Conservation (phyloP, 2,888 invertebrate species). For the Andricus quercusramuli region DNA sequence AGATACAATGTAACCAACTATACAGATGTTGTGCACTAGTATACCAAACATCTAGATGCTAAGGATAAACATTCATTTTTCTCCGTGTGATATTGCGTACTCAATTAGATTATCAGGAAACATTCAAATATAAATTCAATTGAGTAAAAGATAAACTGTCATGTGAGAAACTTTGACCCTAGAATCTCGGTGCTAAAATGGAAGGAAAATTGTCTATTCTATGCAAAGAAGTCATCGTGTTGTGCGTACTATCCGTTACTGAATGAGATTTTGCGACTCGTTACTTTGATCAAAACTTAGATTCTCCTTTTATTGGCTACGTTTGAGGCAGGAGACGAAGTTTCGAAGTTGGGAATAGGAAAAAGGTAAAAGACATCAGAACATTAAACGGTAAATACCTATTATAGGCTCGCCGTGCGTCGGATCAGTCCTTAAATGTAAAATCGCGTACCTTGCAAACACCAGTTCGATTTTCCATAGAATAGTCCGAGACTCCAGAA, state of each 20-base stretch:
- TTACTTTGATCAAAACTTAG: conserved; percentile 29
- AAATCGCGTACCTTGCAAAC: background rate
- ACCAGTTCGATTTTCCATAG: conserved; percentile 44
- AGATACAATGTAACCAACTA: too few species aligned
- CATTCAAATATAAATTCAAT: too few species aligned
- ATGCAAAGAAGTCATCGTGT: conserved; percentile 37
- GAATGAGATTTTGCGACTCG: background rate
- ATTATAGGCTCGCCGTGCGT: conserved; percentile 16
- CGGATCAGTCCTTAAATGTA: background rate
- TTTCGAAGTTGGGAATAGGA: background rate
- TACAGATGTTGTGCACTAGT: too few species aligned
- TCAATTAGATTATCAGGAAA: background rate
- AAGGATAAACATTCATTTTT: too few species aligned
- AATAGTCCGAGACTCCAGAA: conserved; percentile 42
- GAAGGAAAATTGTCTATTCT: conserved; percentile 29
- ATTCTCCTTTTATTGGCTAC: conserved; percentile 16
- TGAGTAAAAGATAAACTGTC: background rate
- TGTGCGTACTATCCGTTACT: background rate
- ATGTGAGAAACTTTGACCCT: background rate
- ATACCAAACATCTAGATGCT: too few species aligned
- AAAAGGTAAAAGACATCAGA: background rate
- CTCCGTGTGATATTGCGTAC: background rate
- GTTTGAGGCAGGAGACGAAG: background rate
- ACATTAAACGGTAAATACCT: conserved; percentile 35
- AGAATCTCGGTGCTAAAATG: background rate